Conservation (phyloP, 2,888 invertebrate species). For the Tribolium freemani region DNA sequence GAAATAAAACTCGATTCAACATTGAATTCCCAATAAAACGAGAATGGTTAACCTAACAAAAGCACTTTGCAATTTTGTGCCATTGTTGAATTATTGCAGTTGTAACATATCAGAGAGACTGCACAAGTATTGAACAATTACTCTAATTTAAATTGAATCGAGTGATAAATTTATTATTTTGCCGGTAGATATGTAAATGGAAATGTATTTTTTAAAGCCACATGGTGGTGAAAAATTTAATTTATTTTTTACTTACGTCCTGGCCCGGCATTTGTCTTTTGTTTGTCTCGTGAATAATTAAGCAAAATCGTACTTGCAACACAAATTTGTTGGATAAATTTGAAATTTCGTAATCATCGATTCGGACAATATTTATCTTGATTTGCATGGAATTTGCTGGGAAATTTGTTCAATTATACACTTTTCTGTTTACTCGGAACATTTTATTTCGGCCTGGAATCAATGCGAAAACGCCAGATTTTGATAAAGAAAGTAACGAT, state of each 20-base stretch:
- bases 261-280: not conserved
- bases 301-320: constrained; percentile 1
- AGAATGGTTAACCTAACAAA: constrained; percentile 30
- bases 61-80: constrained; percentile 32
- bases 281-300: not conserved
- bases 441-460: constrained; percentile 14
- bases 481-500: not conserved
- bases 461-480: constrained; percentile 10
- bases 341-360: constrained; percentile 18
- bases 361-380: constrained; percentile 24
- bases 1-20: constrained; percentile 34
- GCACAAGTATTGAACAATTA: constrained; percentile 18
- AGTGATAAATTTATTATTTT: constrained; percentile 1
- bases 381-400: constrained; percentile 30
- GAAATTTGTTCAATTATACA: constrained; percentile 31
- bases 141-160: constrained; percentile 3
- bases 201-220: no score
- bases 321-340: constrained; percentile 3
- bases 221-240: not conserved
- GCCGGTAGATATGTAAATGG: not conserved
- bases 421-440: constrained; percentile 28
- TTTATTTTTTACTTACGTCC: not conserved
- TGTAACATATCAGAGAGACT: constrained; percentile 12
- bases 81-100: constrained; percentile 29
- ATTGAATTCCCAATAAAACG: constrained; percentile 32